Percentiles rank a stretch among this genome's conserved stretches.
Conservation (phyloP, 2,888 invertebrate genomes). For the Leptothorax acervorum region DNA sequence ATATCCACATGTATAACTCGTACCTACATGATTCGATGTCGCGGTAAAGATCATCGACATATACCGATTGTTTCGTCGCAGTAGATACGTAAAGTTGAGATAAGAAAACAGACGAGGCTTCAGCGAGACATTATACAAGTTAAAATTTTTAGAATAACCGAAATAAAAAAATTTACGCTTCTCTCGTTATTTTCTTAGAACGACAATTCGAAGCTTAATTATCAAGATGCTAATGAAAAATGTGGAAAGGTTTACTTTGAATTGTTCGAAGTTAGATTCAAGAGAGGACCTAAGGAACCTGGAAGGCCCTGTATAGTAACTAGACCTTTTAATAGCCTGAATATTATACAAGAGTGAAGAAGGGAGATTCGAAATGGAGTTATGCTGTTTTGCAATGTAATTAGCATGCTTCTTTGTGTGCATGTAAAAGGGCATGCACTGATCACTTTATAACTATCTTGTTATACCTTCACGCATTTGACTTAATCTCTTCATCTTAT, state of each 20-base stretch:
- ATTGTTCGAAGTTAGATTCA: not conserved
- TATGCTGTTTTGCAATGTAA: not conserved
- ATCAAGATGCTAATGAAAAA: not conserved
- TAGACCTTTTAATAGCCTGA: not conserved
- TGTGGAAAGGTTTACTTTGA: not conserved
- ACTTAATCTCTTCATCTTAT: constrained; percentile 31
- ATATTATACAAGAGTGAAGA: not conserved
- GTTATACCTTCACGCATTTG: constrained; percentile 24
- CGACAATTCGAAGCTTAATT: not conserved
- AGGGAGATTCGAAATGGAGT: not conserved
- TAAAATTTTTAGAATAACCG: not conserved
- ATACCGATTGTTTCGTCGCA: not conserved
- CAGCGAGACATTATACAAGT: too few relatives aligned
- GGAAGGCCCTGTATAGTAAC: not conserved
- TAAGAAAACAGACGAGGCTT: not conserved
- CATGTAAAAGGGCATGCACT: constrained; percentile 4
- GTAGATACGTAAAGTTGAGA: not conserved
- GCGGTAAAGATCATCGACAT: constrained; percentile 5
- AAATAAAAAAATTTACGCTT: not conserved
- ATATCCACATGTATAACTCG: not conserved
- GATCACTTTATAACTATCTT: constrained; percentile 25
- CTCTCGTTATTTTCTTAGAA: not conserved
- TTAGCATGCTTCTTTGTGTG: constrained; percentile 7
- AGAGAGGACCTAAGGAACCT: not conserved
- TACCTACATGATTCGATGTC: not conserved